Evolutionary conservation across 2,888 invertebrate genomes (phyloP).

Genomic region (Antheraea yamamai): DNA sequence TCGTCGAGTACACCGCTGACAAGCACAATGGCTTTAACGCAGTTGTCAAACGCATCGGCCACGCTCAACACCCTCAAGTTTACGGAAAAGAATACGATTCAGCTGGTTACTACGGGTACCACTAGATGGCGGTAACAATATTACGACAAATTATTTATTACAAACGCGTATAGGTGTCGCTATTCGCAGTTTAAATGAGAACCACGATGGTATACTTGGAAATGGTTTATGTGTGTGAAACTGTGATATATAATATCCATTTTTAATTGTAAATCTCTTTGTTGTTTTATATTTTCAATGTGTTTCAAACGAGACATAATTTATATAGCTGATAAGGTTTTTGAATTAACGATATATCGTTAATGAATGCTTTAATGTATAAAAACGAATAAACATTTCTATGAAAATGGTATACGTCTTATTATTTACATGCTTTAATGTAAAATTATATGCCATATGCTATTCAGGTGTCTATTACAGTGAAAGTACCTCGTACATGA

Average conservation of each 20-base stretch:
- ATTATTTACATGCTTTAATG: background rate
- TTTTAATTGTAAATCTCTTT: slow-evolving; percentile 13
- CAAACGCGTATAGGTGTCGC: slow-evolving; percentile 47
- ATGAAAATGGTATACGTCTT: background rate
- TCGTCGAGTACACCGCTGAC: slow-evolving; percentile 79
- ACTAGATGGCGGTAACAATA: slow-evolving; percentile 61
- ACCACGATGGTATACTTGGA: slow-evolving; percentile 13
- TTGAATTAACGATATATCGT: background rate
- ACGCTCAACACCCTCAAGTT: slow-evolving; percentile 73
- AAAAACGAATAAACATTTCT: slow-evolving; percentile 1
- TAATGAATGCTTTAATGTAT: background rate
- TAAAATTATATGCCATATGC: background rate
- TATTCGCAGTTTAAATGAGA: slow-evolving; percentile 29
- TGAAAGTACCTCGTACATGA: background rate
- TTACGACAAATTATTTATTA: slow-evolving; percentile 31
- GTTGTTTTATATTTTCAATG: background rate
- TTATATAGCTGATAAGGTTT: slow-evolving; percentile 15
- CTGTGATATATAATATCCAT: slow-evolving; percentile 55
- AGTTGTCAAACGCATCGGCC: slow-evolving; percentile 76
- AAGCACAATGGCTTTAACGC: slow-evolving; percentile 78
- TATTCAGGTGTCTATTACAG: background rate
- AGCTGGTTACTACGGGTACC: slow-evolving; percentile 60
- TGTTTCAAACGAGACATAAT: background rate
- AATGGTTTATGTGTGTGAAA: slow-evolving; percentile 36
- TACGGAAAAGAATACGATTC: slow-evolving; percentile 54